Conservation (phyloP, 2,888 invertebrate species). For the Caenorhabditis sp. region DNA sequence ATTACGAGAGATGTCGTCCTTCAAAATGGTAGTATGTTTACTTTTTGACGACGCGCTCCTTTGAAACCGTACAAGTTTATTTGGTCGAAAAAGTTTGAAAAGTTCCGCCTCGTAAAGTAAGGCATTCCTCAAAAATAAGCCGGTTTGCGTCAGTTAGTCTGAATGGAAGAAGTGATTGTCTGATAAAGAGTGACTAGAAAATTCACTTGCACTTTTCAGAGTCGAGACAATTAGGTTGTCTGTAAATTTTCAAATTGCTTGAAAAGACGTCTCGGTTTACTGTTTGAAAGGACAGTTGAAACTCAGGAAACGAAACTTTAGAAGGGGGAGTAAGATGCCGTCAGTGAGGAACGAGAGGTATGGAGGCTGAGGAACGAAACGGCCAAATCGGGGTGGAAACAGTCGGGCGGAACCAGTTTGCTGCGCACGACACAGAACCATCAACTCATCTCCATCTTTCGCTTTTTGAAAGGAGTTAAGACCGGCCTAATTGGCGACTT, state of each 20-base stretch:
- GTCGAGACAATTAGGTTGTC: too few relatives aligned
- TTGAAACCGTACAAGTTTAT: conserved; percentile 28
- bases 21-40: conserved; percentile 26
- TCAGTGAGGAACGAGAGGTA: conserved; percentile 18
- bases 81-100: conserved; percentile 22
- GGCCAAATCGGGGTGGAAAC: background rate
- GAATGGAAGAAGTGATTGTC: background rate
- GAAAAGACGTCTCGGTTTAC: too few relatives aligned
- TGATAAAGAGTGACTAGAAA: too few relatives aligned
- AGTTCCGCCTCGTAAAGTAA: conserved; percentile 33
- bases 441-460: conserved; percentile 31
- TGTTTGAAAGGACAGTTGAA: background rate
- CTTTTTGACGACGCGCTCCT: conserved; percentile 10
- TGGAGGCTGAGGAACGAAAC: conserved; percentile 15
- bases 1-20: conserved; percentile 19
- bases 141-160: background rate
- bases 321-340: background rate
- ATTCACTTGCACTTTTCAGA: too few relatives aligned
- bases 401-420: conserved; percentile 30
- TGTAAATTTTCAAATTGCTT: too few relatives aligned
- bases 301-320: background rate
- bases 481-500: conserved; percentile 32
- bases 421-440: conserved; percentile 28
- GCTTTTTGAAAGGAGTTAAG: conserved; percentile 13
- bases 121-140: conserved; percentile 11